phyloP scores from a whole-genome alignment of 1,140 invertebrate genomes.

The Wiebesia pumilae region DNA sequence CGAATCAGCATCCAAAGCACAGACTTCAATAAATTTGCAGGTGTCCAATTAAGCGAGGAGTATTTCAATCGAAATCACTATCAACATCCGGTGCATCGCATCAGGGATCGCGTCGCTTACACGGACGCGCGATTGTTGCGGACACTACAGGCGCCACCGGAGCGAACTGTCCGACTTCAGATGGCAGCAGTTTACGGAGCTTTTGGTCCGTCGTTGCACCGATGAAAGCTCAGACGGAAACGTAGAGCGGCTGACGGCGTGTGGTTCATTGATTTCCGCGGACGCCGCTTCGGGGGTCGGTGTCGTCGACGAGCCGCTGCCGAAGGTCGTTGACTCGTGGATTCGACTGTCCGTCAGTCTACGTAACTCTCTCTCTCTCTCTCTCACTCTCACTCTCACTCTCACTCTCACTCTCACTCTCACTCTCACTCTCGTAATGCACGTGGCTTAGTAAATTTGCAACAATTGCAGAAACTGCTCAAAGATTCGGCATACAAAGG shows the following conservation, averaged over 20 bases:
- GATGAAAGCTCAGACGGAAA: slow-evolving; percentile 20
- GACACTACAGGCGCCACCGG: not conserved
- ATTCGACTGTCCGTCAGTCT: too few species aligned
- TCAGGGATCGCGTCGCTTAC: not conserved
- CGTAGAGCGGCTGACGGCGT: not conserved
- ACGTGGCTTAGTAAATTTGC: too few species aligned
- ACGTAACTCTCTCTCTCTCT: too few species aligned
- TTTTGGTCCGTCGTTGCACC: not conserved
- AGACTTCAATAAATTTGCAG: not conserved
- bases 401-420: too few species aligned
- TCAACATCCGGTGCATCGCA: too few species aligned
- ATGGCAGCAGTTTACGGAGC: slow-evolving; percentile 31
- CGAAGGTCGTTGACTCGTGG: too few species aligned
- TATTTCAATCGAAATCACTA: not conserved
- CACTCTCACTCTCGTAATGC: too few species aligned
- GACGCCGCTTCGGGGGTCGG: too few species aligned
- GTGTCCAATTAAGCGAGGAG: not conserved
- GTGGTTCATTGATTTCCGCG: not conserved
- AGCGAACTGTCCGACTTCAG: not conserved
- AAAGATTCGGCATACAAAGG: not conserved
- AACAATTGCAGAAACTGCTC: not conserved
- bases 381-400: too few species aligned
- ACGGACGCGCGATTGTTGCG: not conserved
- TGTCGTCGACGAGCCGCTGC: too few species aligned
- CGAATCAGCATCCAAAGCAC: not conserved